Evolutionary conservation across 2,797 vertebrate species (phyloP).

Genomic region (Rousettus madagascariensis): DNA sequence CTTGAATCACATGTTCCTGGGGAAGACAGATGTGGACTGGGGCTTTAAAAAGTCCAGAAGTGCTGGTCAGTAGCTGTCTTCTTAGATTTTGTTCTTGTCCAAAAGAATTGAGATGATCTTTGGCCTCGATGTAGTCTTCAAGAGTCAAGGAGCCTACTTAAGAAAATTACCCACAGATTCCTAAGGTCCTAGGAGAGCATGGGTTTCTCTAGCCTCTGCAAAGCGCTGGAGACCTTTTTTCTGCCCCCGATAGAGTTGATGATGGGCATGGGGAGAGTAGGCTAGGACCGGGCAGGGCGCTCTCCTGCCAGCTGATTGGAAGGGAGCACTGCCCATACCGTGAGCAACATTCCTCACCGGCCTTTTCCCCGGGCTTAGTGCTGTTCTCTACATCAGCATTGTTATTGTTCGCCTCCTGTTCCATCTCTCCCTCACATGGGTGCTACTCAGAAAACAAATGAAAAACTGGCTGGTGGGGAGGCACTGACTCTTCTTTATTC

Average conservation of each 20-base stretch:
- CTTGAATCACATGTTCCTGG: neutral
- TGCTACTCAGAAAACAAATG: neutral
- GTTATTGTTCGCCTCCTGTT: neutral
- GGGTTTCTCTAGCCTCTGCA: neutral
- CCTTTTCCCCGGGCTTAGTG: neutral
- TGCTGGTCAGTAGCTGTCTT: neutral
- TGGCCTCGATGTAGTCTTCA: neutral
- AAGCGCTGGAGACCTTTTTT: neutral
- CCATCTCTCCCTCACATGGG: neutral
- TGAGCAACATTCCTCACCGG: neutral
- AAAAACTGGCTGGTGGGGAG: neutral
- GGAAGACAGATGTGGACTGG: neutral
- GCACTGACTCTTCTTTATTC: slow-evolving; percentile 43
- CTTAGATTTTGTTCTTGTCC: neutral
- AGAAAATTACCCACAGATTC: neutral
- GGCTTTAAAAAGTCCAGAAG: neutral
- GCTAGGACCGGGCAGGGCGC: neutral
- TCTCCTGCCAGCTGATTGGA: neutral
- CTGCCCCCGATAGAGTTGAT: neutral
- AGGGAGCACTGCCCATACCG: neutral
- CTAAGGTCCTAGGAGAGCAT: neutral
- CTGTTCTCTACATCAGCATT: neutral
- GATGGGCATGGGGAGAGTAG: neutral
- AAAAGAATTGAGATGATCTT: neutral
- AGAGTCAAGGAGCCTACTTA: neutral